phyloP scores from a whole-genome alignment of 2,113 vertebrate species.

The Synchiropus splendidus region DNA sequence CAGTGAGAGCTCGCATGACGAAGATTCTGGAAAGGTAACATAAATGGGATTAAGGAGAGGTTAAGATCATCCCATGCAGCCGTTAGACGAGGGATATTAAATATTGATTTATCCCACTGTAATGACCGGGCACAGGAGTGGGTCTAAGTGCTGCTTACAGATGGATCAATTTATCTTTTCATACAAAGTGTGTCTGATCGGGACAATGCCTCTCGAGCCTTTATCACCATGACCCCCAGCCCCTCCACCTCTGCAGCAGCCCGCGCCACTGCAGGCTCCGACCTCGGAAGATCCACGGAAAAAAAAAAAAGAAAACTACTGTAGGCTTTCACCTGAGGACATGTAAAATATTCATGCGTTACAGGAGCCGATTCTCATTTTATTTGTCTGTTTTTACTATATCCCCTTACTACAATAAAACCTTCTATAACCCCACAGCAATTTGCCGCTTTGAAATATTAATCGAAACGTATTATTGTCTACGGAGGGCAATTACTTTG shows the following conservation, averaged over 20 bases:
- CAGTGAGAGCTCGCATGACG: conserved; percentile 62
- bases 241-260: no score
- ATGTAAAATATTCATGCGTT: conserved; percentile 67
- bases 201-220: conserved; percentile 59
- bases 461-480: conserved; percentile 67
- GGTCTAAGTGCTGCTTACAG: conserved; percentile 77
- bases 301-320: conserved; percentile 14
- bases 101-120: conserved; percentile 83
- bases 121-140: conserved; percentile 70
- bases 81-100: conserved; percentile 80
- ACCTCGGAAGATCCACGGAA: conserved; percentile 26
- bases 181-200: conserved; percentile 68
- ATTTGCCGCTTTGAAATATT: conserved; percentile 70
- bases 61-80: conserved; percentile 76
- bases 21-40: conserved; percentile 78
- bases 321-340: conserved; percentile 53
- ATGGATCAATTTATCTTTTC: conserved; percentile 79
- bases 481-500: conserved; percentile 63
- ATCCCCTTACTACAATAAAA: conserved; percentile 61
- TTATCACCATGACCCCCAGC: conserved; percentile 30
- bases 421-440: conserved; percentile 58
- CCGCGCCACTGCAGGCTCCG: conserved; percentile 12
- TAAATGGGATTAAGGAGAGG: conserved; percentile 85
- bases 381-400: conserved; percentile 59
- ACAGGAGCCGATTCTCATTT: conserved; percentile 40